These are phyloP conservation scores for Ptychadena robeensis DNA, from an alignment of 2,797 vertebrate genomes.

Conservation along the genomic window DNA sequence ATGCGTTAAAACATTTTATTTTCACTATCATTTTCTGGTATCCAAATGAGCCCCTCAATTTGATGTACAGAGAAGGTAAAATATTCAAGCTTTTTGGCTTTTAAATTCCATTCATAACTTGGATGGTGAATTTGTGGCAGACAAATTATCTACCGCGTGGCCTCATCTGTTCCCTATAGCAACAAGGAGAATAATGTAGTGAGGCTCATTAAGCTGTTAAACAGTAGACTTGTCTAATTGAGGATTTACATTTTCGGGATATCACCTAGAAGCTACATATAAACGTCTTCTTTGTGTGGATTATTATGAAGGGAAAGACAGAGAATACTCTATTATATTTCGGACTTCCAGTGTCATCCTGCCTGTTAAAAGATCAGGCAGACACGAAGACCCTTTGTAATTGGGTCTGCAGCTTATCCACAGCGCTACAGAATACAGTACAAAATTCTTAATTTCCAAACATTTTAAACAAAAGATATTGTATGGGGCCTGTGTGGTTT, in stretches of 20 bases:
- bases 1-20: too few species aligned
- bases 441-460: slow-evolving; percentile 65
- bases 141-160: slow-evolving; percentile 56
- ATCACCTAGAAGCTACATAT: slow-evolving; percentile 65
- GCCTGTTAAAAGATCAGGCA: slow-evolving; percentile 65
- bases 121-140: slow-evolving; percentile 4
- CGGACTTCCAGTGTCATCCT: slow-evolving; percentile 67
- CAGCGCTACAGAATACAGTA: slow-evolving; percentile 68
- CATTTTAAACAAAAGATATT: slow-evolving; percentile 69
- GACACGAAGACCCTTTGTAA: slow-evolving; percentile 69
- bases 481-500: slow-evolving; percentile 67
- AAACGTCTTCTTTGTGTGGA: slow-evolving; percentile 72
- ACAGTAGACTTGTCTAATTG: slow-evolving; percentile 70
- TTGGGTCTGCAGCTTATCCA: slow-evolving; percentile 69
- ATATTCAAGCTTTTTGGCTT: not conserved
- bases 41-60: too few species aligned
- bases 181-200: slow-evolving; percentile 68
- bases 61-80: too few species aligned
- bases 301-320: slow-evolving; percentile 70
- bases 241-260: slow-evolving; percentile 73
- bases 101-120: slow-evolving; percentile 1
- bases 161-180: slow-evolving; percentile 69
- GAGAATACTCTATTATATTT: slow-evolving; percentile 70
- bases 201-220: slow-evolving; percentile 66
- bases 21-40: too few species aligned